Evolutionary conservation across 2,888 invertebrate genomes (phyloP), one percentile per base, ranked within the genome.

Genomic region (Pomacea canaliculata): DNA sequence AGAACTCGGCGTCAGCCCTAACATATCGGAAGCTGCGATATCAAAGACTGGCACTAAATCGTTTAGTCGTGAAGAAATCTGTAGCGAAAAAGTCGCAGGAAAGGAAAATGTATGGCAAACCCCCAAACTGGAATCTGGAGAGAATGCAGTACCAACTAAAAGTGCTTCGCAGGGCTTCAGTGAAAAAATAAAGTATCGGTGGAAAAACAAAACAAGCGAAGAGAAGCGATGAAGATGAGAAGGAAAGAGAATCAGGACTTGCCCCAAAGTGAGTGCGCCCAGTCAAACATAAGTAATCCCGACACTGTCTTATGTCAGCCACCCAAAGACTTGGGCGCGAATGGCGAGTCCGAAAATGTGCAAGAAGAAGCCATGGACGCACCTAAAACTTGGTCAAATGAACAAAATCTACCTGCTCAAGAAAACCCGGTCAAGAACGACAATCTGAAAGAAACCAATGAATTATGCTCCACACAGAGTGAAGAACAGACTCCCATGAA

Each of bases 341-440:
- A 63, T 23, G 10, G 19, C 23, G 9, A 12, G 63, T 2, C 9
- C 63, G 7, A 63, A 63, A 63, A 8, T 12, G 12, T 12, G 10
- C 63, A 63, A 63, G 63, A 27, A n/a, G 27, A n/a, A 16, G 63
- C 7, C 10, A 27, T 7, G 12, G 63, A 16, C n/a, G 9, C n/a
- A 27, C 7, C 63, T n/a, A 19, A 63, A 63, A 12, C 19, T 16
- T 23, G 27, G 10, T 12, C 19, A 19, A 19, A 18, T n/a, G 60
- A 60, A 60, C 60, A 19, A n/a, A n/a, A 60, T 60, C 16, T 10
- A 1, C 27, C 63, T 63, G 51, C 16, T 13, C 51, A 16, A 56
- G 51, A 56, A 56, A 56, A 56, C 8, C 51, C 0, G 16, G 12
- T 66, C 27, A 72, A 72, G 62, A 56, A 72, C 10, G 72, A 72